phyloP scores from a whole-genome alignment of 2,888 invertebrate species.

The Tridacna gigas region DNA sequence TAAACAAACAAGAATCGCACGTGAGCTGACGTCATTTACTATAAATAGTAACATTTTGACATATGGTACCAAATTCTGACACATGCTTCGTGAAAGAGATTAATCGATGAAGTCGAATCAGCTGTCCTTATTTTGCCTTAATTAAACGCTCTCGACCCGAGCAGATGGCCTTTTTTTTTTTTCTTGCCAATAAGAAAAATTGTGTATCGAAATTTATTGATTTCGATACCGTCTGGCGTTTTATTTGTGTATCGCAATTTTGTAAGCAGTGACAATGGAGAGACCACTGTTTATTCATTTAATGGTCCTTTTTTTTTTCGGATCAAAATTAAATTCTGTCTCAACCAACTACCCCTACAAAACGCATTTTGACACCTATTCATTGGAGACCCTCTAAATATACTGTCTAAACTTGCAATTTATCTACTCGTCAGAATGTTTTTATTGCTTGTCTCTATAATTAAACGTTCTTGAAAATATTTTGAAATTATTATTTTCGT shows the following conservation, averaged over 20 bases:
- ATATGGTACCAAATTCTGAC: conserved; percentile 63
- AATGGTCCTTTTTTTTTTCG: too few relatives aligned
- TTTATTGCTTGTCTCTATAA: too few relatives aligned
- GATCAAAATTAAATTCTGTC: too few relatives aligned
- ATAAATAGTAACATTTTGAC: conserved; percentile 55
- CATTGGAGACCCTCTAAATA: too few relatives aligned
- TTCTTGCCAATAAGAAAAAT: conserved; percentile 3
- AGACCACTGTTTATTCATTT: background rate
- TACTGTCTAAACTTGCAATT: too few relatives aligned
- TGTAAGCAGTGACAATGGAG: background rate
- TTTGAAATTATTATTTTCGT: too few relatives aligned
- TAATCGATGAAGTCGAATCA: conserved; percentile 36
- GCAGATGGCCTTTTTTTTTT: conserved; percentile 43
- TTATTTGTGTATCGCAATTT: conserved; percentile 49
- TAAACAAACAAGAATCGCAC: conserved; percentile 42
- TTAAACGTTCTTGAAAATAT: too few relatives aligned
- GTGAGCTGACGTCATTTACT: conserved; percentile 38
- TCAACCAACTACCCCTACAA: too few relatives aligned
- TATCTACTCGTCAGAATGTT: too few relatives aligned
- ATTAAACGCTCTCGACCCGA: conserved; percentile 46
- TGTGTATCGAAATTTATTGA: conserved; percentile 59
- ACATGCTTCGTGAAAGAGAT: conserved; percentile 41
- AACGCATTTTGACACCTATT: too few relatives aligned
- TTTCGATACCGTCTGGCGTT: conserved; percentile 23
- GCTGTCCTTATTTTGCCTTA: conserved; percentile 41